Base-by-base conservation (phyloP, 2,888 invertebrate species). In the Euplagia quadripunctaria region DNA sequence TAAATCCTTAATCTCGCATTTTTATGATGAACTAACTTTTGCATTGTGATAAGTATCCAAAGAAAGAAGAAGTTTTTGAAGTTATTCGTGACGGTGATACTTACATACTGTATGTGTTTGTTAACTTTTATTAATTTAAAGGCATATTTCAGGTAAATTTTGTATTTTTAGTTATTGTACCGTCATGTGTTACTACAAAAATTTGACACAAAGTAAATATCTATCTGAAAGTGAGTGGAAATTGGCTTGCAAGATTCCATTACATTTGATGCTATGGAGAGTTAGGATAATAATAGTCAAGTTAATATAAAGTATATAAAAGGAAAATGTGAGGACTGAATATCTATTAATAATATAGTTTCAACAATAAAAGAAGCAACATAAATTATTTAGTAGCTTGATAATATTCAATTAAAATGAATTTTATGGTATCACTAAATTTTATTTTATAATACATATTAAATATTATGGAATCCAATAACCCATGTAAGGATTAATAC, bases 391-490 rank as follows among this genome's bases (percentile, higher is more conserved):
- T 42, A 16, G 43, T 61, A 31, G 58, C 55, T 41, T 52, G 42
- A 68, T 64, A n/a, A 52, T 70, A 70, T n/a, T 41, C 11, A 63
- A 72, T 72, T 51, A 82, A 82, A 84, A 80, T 80, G 70, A 20
- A 61, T 74, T 64, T 78, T 74, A 65, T 71, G 71, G 73, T 84
- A 81, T 81, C 74, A 82, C 85, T 82, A 85, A 76, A 73, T 84
- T 84, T 84, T 81, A 81, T 75, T 85, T 58, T 84, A 76, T 82
- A 77, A 80, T 84, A 84, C 79, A 83, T 61, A 31, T 82, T 80
- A 73, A 68, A 69, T 77, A 82, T 76, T 78, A 82, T 85, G 85
- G 84, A 83, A 84, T 84, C 77, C 76, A 77, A 75, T 76, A 83
- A 84, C 82, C 82, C 79, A 73, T 78, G 63, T 69, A 65, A 79